Base-by-base conservation (phyloP, 1,140 invertebrate genomes). In the Wasmannia auropunctata region DNA sequence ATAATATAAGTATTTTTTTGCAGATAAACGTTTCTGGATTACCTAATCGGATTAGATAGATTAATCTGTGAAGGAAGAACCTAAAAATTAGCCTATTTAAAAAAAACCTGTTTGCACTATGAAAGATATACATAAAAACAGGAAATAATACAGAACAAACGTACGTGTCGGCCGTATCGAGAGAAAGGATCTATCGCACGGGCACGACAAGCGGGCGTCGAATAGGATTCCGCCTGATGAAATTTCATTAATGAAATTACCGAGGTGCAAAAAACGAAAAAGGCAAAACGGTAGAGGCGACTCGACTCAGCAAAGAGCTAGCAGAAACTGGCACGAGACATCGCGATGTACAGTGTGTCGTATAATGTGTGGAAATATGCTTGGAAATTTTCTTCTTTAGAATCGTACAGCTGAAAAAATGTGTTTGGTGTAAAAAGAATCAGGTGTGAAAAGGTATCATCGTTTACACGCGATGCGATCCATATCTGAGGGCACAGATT, bases 161-260 rank as follows among this genome's bases (percentile, higher is more conserved):
- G 14, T 43, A 76, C 34, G 16, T 43, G 74, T 5, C 0, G 3
- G 56, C 10, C 7, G 11, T 62, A 22, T 62, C 25, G 37, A 62
- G 43, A 46, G n/a, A 77, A 43, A 77, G 7, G 19, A 46, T 62
- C 56, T 19, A 14, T 46, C 25, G 37, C 58, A 31, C 4, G n/a
- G n/a, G 8, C 11, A 31, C 22, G 37, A 37, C 7, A 31, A 72
- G 43, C 46, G 31, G 3, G 10, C n/a, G n/a, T 54, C 25, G 51
- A 22, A 58, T 25, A 11, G 19, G 22, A 72, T 37, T 14, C n/a
- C 10, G 79, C 77, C 83, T 37, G 58, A 80, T 86, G 70, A 90
- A 87, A 91, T 92, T 92, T 91, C 91, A 88, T 92, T 92, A 91
- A 92, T 91, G 89, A 92, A 93, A 92, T 92, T 90, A 92, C 72